phyloP scores from a whole-genome alignment of 1,140 invertebrate species.

The Drosophila nasuta region DNA sequence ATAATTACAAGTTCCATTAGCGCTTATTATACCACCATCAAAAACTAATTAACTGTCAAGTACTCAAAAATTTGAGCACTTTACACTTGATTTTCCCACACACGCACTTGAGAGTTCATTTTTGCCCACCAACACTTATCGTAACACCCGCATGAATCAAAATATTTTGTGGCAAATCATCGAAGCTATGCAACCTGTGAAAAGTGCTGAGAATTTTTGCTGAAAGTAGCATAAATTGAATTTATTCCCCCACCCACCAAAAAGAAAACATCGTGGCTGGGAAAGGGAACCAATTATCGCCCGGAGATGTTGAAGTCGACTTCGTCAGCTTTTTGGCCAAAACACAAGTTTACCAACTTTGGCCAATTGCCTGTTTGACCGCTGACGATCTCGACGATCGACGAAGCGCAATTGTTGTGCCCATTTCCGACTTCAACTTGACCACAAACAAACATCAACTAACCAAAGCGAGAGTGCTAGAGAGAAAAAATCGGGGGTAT shows the following conservation, averaged over 20 bases:
- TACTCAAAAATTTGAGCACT: not conserved
- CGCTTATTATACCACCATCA: not conserved
- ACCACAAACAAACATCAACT: conserved; percentile 45
- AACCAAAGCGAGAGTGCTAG: conserved; percentile 42
- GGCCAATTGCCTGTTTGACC: conserved; percentile 51
- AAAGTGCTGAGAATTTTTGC: conserved; percentile 27
- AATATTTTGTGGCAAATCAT: conserved; percentile 15
- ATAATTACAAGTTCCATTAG: not conserved
- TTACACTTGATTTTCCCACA: conserved; percentile 34
- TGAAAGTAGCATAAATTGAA: conserved; percentile 23
- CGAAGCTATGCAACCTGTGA: conserved; percentile 3
- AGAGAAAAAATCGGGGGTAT: not conserved
- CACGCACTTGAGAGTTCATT: conserved; percentile 13
- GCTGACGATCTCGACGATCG: conserved; percentile 45
- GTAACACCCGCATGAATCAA: conserved; percentile 14
- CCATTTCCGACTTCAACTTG: conserved; percentile 79
- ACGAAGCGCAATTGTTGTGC: conserved; percentile 62
- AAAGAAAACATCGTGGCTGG: conserved; percentile 23
- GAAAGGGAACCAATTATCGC: conserved; percentile 79
- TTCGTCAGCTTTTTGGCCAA: conserved; percentile 40
- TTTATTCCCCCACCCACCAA: not conserved
- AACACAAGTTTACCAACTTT: conserved; percentile 22
- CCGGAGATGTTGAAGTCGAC: conserved; percentile 63
- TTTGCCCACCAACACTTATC: not conserved
- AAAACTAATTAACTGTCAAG: conserved; percentile 13